These are phyloP conservation scores for Pomatorhinus ruficollis DNA, from an alignment of 2,113 vertebrate species.

Conservation along the genomic window DNA sequence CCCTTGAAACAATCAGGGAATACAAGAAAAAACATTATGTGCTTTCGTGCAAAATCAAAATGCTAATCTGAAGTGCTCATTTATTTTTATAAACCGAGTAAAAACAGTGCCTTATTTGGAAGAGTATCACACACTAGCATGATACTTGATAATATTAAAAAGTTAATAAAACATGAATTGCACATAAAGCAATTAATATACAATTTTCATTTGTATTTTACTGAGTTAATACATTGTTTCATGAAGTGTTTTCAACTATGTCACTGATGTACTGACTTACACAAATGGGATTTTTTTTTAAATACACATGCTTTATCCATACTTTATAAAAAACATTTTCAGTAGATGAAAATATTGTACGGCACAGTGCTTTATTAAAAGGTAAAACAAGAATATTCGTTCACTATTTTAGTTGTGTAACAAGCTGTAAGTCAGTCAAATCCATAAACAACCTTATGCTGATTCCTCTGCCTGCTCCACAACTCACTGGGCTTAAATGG, in stretches of 20 bases:
- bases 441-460: neutral
- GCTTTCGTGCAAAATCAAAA: constrained; percentile 28
- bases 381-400: constrained; percentile 31
- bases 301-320: constrained; percentile 8
- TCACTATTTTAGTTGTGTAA: neutral
- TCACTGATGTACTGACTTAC: neutral
- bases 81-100: neutral
- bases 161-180: constrained; percentile 45
- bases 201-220: constrained; percentile 1
- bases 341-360: neutral
- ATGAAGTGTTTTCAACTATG: neutral
- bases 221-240: neutral
- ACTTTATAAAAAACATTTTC: neutral
- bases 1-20: neutral
- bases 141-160: neutral
- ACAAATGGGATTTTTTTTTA: neutral
- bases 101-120: constrained; percentile 21
- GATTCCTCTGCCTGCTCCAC: constrained; percentile 38
- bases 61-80: constrained; percentile 18
- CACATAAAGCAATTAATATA: constrained; percentile 24
- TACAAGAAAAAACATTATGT: neutral
- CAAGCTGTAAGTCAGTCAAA: constrained; percentile 50
- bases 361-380: neutral
- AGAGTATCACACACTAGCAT: neutral
- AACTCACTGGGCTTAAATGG: constrained; percentile 40